Percentiles rank a stretch among this genome's conserved stretches.
These are phyloP conservation scores for Nomada goodeniana DNA, from an alignment of 2,888 invertebrate species.

Conservation along the genomic window DNA sequence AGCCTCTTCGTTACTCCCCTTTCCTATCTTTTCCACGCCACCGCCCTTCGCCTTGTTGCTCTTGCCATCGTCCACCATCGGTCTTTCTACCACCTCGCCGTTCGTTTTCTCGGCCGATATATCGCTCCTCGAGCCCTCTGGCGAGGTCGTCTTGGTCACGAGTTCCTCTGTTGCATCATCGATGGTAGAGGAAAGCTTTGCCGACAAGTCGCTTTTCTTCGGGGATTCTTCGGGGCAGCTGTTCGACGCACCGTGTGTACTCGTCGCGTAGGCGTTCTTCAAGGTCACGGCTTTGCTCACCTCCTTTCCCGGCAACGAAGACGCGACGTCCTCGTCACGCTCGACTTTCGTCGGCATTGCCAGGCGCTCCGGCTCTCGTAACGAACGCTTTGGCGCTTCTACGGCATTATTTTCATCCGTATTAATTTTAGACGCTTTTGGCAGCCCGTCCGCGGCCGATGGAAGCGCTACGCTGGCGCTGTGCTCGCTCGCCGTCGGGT, in stretches of 20 bases:
- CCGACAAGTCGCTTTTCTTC: neutral
- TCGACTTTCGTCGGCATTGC: constrained; percentile 53
- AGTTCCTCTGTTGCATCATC: constrained; percentile 12
- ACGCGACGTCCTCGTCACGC: constrained; percentile 44
- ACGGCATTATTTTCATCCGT: constrained; percentile 74
- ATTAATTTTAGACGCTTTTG: constrained; percentile 78
- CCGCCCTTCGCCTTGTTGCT: neutral
- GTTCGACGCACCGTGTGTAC: neutral
- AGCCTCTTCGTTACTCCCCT: neutral
- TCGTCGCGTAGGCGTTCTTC: constrained; percentile 13
- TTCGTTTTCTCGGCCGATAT: neutral
- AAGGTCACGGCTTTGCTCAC: constrained; percentile 58
- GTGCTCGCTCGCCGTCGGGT: constrained; percentile 47
- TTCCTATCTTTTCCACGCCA: neutral
- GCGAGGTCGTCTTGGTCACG: constrained; percentile 42
- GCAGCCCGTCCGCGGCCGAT: constrained; percentile 61
- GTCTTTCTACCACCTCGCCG: neutral
- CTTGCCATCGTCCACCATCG: neutral
- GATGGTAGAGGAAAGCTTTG: neutral
- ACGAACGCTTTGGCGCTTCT: constrained; percentile 73
- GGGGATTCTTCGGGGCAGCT: neutral
- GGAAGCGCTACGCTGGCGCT: constrained; percentile 47
- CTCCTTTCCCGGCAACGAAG: constrained; percentile 57
- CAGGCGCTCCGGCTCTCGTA: constrained; percentile 61
- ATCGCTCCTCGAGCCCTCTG: neutral